These are phyloP conservation scores for Hyles vespertilio DNA, from an alignment of 1,140 invertebrate species.

Conservation along the genomic window DNA sequence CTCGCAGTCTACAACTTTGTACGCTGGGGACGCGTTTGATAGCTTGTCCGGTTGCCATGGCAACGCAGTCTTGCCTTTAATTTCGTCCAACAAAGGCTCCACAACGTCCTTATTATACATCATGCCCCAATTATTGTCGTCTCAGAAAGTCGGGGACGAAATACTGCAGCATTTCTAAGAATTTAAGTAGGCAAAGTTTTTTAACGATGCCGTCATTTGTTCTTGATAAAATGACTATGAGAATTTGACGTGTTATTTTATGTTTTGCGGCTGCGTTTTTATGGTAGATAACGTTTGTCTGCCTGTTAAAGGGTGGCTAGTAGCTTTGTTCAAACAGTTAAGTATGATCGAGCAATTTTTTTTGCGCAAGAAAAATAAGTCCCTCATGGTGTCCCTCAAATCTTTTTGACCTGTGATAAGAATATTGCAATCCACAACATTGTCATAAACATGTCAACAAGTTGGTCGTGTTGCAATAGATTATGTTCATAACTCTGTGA, in stretches of 20 bases:
- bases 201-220: conserved; percentile 6
- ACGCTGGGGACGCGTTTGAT: conserved; percentile 2
- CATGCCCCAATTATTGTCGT: conserved; percentile 49
- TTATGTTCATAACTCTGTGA: no score
- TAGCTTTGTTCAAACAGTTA: no score
- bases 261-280: no score
- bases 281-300: no score
- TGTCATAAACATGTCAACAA: no score
- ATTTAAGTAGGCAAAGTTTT: conserved; percentile 9
- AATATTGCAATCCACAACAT: no score
- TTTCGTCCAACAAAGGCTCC: conserved; percentile 33
- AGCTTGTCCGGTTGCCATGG: conserved; percentile 23
- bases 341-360: no score
- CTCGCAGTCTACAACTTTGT: conserved; percentile 1
- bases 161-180: conserved; percentile 5
- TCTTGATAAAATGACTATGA: not conserved
- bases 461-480: no score
- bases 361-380: no score
- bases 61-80: conserved; percentile 33
- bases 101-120: conserved; percentile 36
- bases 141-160: conserved; percentile 28
- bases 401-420: no score
- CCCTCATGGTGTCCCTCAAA: no score
- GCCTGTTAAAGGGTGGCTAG: no score
- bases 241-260: not conserved